A percentile compares a stretch with the other conserved stretches of the same genome.
Evolutionary conservation across 2,888 invertebrate genomes (phyloP).

Genomic region (Xylota segnis): DNA sequence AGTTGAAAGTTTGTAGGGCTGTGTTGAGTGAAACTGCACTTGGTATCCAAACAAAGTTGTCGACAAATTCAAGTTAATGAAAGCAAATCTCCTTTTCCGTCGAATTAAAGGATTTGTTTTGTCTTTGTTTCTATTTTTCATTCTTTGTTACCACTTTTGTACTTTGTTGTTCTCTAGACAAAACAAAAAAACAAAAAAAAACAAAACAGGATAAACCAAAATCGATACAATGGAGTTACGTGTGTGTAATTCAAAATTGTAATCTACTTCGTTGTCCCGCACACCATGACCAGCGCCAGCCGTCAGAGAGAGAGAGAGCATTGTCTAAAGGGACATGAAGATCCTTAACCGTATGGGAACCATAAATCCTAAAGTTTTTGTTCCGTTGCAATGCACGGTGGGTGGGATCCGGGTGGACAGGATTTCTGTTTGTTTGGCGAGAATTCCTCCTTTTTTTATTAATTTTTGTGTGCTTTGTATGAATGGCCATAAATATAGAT

Average conservation of each 20-base stretch:
- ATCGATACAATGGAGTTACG: conserved; percentile 26
- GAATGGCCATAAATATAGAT: conserved; percentile 29
- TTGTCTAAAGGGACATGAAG: conserved; percentile 23
- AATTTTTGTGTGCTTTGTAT: conserved; percentile 6
- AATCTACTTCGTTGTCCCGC: conserved; percentile 1
- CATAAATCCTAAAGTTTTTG: conserved; percentile 35
- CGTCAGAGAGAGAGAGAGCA: too few species aligned
- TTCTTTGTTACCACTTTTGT: conserved; percentile 1
- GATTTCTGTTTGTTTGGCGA: not conserved
- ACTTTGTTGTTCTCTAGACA: not conserved
- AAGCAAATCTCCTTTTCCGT: conserved; percentile 39
- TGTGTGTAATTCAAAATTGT: conserved; percentile 37
- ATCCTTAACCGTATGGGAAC: conserved; percentile 18
- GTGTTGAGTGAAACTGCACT: not conserved
- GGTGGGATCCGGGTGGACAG: not conserved
- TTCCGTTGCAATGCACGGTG: not conserved
- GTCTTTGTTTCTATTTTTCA: conserved; percentile 3
- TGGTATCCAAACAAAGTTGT: conserved; percentile 44
- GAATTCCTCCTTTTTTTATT: not conserved
- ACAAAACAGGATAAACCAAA: conserved; percentile 33
- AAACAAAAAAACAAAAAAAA: too few species aligned
- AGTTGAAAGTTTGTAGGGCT: too few species aligned
- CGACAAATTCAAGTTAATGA: conserved; percentile 58
- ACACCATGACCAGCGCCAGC: not conserved
- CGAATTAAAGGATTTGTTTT: conserved; percentile 50